Conservation (phyloP, 2,113 vertebrate species). For the Hippocampus zosterae region DNA sequence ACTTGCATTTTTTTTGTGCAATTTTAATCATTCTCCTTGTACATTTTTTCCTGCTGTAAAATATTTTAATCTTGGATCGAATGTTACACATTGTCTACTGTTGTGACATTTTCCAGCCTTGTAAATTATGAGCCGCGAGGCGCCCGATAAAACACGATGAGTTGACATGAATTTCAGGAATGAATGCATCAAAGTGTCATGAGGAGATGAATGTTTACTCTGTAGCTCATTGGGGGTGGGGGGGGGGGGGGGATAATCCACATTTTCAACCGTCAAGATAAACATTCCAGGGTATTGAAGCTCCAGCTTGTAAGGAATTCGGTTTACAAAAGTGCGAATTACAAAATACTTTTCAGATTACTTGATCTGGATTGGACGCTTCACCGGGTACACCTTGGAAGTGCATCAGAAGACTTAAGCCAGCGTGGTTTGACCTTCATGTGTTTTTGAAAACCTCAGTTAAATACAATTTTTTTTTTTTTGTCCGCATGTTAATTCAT, state of each 20-base stretch:
- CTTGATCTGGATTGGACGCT: background rate
- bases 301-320: background rate
- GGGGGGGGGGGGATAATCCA: background rate
- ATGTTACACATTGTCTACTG: slow-evolving; percentile 10
- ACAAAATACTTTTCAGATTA: background rate
- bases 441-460: background rate
- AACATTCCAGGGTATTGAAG: background rate
- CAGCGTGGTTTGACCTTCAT: background rate
- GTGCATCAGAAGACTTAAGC: background rate
- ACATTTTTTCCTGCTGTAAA: slow-evolving; percentile 16
- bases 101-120: background rate
- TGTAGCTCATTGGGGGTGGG: background rate
- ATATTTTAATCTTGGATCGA: slow-evolving; percentile 5
- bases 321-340: background rate
- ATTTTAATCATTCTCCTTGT: slow-evolving; percentile 50
- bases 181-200: background rate
- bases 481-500: too few relatives aligned
- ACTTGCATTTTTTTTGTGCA: slow-evolving; percentile 37
- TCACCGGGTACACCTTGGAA: background rate
- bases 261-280: background rate
- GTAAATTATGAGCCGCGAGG: slow-evolving; percentile 44
- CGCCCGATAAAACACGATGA: slow-evolving; percentile 36
- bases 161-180: background rate
- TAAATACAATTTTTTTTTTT: too few relatives aligned
- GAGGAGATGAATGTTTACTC: background rate